Evolutionary conservation across 1,140 invertebrate genomes (phyloP), one percentile per base, ranked within the genome.

Genomic region (Telenomus remus): DNA sequence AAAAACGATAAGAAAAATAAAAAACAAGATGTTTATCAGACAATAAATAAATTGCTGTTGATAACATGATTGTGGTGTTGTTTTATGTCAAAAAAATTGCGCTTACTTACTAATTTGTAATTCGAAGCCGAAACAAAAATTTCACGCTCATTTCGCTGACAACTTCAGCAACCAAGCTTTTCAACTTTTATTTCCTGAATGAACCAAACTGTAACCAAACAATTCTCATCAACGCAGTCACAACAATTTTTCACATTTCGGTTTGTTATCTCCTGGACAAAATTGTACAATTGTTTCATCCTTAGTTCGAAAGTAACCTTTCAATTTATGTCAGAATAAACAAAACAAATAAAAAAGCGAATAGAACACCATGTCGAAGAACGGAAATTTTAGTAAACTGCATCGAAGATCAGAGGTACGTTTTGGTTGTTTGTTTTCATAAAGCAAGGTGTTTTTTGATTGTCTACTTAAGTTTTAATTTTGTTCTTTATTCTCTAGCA

Each of bases 1-100:
- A 27, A 1, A 27, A 63, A 81, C 80, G 16, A 80, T 55, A 10
- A 6, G 10, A 6, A 10, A 6, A 6, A 35, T 35, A 35, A 6
- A 35, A 35, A 35, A 35, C 5, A 6, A 39, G 9, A 39, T n/a
- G 19, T 74, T 80, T 54, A 79, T 53, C 27, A 70, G 76, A 4
- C 66, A 84, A 5, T 83, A 82, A 66, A 83, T 83, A 56, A 48
- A 56, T 14, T 54, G 16, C 37, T 56, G 60, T 59, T 68, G 44
- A 48, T 27, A 27, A 27, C 6, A 3, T 27, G 19, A 6, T 27
- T 6, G 19, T 27, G 19, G 1, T 6, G 19, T 14, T 39, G 37
- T 39, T 1, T 39, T 11, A 39, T 11, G n/a, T n/a, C n/a, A n/a
- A n/a, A n/a, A n/a, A n/a, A n/a, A n/a, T n/a, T n/a, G n/a, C n/a